These are phyloP conservation scores for Euborellia annulipes DNA, from an alignment of 1,140 invertebrate species.

Conservation along the genomic window DNA sequence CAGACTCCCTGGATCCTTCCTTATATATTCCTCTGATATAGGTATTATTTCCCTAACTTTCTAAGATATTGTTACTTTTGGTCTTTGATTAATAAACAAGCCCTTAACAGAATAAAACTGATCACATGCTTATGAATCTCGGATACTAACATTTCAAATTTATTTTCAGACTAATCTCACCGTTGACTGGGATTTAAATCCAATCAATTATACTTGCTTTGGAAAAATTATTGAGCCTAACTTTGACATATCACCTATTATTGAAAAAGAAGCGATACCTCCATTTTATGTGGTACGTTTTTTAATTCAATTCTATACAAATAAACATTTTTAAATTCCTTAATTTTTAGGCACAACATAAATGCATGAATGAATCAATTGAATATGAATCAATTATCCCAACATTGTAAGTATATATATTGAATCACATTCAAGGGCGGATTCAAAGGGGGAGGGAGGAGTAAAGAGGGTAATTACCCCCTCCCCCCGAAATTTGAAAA, in stretches of 20 bases:
- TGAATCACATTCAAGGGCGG: not conserved
- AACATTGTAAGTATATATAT: constrained; percentile 36
- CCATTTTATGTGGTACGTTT: constrained; percentile 37
- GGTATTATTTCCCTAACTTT: too few species aligned
- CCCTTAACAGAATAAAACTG: too few species aligned
- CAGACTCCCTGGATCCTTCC: too few species aligned
- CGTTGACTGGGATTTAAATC: constrained; percentile 53
- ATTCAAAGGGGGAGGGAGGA: too few species aligned
- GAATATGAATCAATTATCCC: constrained; percentile 45
- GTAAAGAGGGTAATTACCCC: too few species aligned
- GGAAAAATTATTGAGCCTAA: constrained; percentile 33
- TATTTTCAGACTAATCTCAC: constrained; percentile 44
- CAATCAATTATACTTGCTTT: constrained; percentile 47
- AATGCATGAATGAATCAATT: constrained; percentile 52
- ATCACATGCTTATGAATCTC: too few species aligned
- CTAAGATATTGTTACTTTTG: too few species aligned
- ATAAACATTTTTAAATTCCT: constrained; percentile 11
- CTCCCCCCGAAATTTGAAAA: not conserved
- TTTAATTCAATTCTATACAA: constrained; percentile 10
- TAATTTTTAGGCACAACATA: constrained; percentile 39
- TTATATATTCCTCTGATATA: too few species aligned
- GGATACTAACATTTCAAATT: too few species aligned
- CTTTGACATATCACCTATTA: constrained; percentile 29
- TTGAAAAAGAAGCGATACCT: constrained; percentile 41
- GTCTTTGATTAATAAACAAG: too few species aligned